phyloP scores from a whole-genome alignment of 1,140 invertebrate genomes.

The Papilio helenus region DNA sequence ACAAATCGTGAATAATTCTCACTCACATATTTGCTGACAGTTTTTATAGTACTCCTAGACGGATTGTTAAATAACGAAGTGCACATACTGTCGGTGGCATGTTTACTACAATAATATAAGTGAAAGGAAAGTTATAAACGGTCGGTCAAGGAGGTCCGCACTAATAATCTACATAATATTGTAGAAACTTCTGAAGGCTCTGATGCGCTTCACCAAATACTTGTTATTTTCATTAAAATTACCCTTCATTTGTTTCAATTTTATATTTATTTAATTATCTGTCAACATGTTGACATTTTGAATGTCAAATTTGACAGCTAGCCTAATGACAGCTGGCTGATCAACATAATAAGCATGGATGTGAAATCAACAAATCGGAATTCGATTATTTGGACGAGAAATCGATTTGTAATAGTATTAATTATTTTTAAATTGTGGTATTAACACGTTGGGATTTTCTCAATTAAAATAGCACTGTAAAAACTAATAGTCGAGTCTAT shows the following conservation, averaged over 20 bases:
- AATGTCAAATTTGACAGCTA: not conserved
- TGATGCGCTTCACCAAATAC: slow-evolving; percentile 27
- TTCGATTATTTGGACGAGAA: not conserved
- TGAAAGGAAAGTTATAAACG: slow-evolving; percentile 49
- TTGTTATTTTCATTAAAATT: not conserved
- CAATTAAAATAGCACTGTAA: not conserved
- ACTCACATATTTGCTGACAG: not conserved
- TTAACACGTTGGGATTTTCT: not conserved
- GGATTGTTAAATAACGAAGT: not conserved
- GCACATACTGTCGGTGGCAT: not conserved
- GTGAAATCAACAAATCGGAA: slow-evolving; percentile 14
- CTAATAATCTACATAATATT: slow-evolving; percentile 46
- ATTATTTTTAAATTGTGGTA: not conserved
- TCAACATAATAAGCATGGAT: not conserved
- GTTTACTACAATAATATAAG: slow-evolving; percentile 41
- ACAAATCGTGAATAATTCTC: not conserved
- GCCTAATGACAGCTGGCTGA: no score
- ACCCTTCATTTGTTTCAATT: not conserved
- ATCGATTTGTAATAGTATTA: not conserved
- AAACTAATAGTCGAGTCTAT: not conserved
- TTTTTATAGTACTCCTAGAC: not conserved
- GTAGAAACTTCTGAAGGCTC: slow-evolving; percentile 33
- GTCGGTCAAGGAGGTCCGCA: slow-evolving; percentile 57
- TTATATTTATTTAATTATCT: not conserved
- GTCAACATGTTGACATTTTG: not conserved